Conservation (phyloP, 92 coral and sea anemone species). For the Phenganax subtilis region DNA sequence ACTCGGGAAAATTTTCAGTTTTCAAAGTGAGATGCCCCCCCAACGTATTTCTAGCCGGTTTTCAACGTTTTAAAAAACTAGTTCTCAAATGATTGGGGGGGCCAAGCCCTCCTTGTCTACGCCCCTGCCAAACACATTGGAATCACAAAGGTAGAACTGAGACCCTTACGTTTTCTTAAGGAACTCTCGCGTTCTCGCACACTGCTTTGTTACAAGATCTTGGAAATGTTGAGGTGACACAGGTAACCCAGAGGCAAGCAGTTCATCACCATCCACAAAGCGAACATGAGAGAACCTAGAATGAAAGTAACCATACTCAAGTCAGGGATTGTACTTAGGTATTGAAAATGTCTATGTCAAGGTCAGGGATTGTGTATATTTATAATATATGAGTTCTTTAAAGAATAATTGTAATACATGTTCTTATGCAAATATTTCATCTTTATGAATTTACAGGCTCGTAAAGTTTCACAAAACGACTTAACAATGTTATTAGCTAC, state of each 20-base stretch:
- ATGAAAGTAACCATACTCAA: not conserved
- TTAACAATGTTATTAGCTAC: slow-evolving; percentile 35
- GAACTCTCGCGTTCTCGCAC: slow-evolving; percentile 85
- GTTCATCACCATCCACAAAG: slow-evolving; percentile 81
- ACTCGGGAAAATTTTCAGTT: too few species aligned
- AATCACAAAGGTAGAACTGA: not conserved
- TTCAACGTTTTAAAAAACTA: too few species aligned
- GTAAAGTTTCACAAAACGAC: not conserved
- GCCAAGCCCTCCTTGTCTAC: too few species aligned
- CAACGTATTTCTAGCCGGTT: too few species aligned
- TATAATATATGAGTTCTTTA: too few species aligned
- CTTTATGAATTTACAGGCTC: not conserved
- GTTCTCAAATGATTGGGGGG: too few species aligned
- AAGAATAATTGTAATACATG: too few species aligned
- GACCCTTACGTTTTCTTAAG: slow-evolving; percentile 76
- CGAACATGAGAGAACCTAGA: slow-evolving; percentile 76
- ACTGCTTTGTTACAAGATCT: slow-evolving; percentile 76
- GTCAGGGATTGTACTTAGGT: too few species aligned
- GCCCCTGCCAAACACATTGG: not conserved
- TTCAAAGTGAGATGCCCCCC: too few species aligned
- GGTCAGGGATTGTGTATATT: too few species aligned
- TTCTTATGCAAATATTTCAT: too few species aligned
- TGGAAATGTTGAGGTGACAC: slow-evolving; percentile 87
- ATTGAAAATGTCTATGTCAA: too few species aligned
- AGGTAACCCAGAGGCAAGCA: slow-evolving; percentile 79